Conservation (phyloP, 1,140 invertebrate species). For the Solenopsis invicta region DNA sequence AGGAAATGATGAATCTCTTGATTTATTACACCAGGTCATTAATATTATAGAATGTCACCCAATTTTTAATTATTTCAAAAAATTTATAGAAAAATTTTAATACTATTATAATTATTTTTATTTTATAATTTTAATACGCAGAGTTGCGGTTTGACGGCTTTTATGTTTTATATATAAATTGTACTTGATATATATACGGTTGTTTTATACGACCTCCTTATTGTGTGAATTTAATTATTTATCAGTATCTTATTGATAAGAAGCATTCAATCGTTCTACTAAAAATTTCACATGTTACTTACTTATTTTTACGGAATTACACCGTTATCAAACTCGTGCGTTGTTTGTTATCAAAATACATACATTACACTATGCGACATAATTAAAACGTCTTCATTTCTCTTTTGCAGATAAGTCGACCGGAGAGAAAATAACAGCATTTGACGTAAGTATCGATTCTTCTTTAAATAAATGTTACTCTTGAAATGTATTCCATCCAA, state of each 20-base stretch:
- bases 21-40: not conserved
- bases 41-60: not conserved
- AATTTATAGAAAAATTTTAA: slow-evolving; percentile 5
- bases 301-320: not conserved
- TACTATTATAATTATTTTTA: not conserved
- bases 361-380: not conserved
- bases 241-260: not conserved
- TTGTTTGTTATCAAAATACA: slow-evolving; percentile 50
- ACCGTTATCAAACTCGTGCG: slow-evolving; percentile 53
- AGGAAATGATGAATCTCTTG: not conserved
- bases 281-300: not conserved
- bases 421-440: slow-evolving; percentile 81
- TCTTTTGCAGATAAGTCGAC: slow-evolving; percentile 85
- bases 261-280: not conserved
- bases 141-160: not conserved
- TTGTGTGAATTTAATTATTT: slow-evolving; percentile 5
- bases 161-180: not conserved
- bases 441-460: slow-evolving; percentile 82
- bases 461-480: slow-evolving; percentile 1
- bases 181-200: not conserved
- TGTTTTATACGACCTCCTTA: not conserved
- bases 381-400: slow-evolving; percentile 47
- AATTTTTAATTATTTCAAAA: not conserved
- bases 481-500: not conserved
- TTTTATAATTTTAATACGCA: not conserved